Conservation (phyloP, 2,113 vertebrate species). For the Oncorhynchus mykiss region DNA sequence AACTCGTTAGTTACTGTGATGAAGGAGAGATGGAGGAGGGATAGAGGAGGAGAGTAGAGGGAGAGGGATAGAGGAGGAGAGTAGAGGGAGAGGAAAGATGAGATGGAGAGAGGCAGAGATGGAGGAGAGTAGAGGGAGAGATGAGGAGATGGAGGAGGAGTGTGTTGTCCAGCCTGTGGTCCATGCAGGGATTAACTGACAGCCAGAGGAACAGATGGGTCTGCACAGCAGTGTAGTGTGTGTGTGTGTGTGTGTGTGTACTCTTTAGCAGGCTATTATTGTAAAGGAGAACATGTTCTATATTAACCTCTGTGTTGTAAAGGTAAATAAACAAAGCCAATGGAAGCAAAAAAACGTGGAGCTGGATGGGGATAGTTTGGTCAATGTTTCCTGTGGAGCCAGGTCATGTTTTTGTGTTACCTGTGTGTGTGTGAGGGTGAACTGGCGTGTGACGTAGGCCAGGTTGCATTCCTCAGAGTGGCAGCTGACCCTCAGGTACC, state of each 20-base stretch:
- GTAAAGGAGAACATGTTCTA: slow-evolving; percentile 4
- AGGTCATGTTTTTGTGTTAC: slow-evolving; percentile 60
- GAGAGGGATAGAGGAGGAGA: background rate
- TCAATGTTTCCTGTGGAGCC: slow-evolving; percentile 32
- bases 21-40: too few species aligned
- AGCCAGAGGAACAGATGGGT: slow-evolving; percentile 71
- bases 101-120: too few species aligned
- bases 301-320: slow-evolving; percentile 40
- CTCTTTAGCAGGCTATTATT: too few species aligned
- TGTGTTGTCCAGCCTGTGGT: slow-evolving; percentile 53
- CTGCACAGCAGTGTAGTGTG: slow-evolving; percentile 55
- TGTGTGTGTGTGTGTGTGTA: slow-evolving; percentile 6
- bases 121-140: too few species aligned
- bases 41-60: too few species aligned
- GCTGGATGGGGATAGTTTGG: slow-evolving; percentile 21
- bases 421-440: slow-evolving; percentile 86
- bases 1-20: too few species aligned
- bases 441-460: slow-evolving; percentile 88
- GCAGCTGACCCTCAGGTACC: slow-evolving; percentile 85
- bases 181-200: slow-evolving; percentile 64
- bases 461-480: slow-evolving; percentile 93
- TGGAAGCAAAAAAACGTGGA: background rate
- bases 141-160: background rate
- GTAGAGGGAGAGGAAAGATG: too few species aligned
- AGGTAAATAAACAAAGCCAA: slow-evolving; percentile 19